Percentiles rank a stretch among this genome's conserved stretches.
These are phyloP conservation scores for Semnopithecus entellus DNA, from an alignment of 2,113 vertebrate species.

Conservation along the genomic window DNA sequence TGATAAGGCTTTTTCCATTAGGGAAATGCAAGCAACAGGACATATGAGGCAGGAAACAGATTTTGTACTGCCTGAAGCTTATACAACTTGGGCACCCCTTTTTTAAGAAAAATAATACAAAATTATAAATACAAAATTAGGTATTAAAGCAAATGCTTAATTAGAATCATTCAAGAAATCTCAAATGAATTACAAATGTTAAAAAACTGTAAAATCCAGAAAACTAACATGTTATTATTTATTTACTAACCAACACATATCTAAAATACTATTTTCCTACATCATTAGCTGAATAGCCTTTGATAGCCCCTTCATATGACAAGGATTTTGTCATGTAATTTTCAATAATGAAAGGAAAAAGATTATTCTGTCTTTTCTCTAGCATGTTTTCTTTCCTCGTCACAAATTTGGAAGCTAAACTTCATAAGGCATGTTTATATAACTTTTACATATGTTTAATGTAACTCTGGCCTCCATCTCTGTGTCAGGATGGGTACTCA, in stretches of 20 bases:
- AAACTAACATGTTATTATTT: background rate
- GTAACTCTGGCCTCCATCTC: background rate
- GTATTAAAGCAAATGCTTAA: background rate
- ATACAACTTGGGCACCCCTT: background rate
- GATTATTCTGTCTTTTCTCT: background rate
- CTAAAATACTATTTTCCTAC: background rate
- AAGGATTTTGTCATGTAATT: background rate
- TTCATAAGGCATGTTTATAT: background rate
- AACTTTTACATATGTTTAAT: background rate
- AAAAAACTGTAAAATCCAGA: background rate
- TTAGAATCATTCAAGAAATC: background rate
- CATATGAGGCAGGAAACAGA: background rate
- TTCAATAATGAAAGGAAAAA: background rate
- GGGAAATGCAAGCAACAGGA: background rate
- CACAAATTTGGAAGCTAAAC: background rate
- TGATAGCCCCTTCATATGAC: background rate
- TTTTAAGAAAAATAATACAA: constrained; percentile 11
- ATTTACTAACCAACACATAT: background rate
- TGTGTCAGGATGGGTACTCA: background rate
- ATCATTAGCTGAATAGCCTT: background rate
- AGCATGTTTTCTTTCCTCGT: background rate
- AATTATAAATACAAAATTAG: background rate
- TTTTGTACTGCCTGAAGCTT: background rate
- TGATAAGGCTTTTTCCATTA: background rate
- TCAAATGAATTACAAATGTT: background rate